phyloP scores from a whole-genome alignment of 2,113 vertebrate genomes.

The Prolemur simus region DNA sequence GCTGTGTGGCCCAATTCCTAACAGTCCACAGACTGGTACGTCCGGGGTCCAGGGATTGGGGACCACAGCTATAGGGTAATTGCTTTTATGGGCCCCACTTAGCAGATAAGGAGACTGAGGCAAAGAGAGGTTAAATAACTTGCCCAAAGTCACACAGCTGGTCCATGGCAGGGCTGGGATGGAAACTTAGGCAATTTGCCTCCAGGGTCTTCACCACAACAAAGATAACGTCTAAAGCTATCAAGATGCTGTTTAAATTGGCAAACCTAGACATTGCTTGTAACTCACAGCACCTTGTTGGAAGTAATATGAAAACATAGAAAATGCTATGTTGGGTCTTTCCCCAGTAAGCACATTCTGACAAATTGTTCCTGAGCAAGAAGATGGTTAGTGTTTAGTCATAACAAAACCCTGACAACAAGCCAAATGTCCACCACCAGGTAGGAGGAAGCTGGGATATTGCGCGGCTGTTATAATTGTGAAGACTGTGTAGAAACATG shows the following conservation, averaged over 20 bases:
- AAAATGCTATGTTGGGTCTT: not conserved
- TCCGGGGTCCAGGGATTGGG: too few relatives aligned
- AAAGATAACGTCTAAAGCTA: not conserved
- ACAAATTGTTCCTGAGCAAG: not conserved
- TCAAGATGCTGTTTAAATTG: not conserved
- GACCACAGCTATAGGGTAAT: not conserved
- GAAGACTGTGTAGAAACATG: not conserved
- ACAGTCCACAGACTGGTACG: too few relatives aligned
- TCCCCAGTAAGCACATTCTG: not conserved
- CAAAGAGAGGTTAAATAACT: conserved; percentile 4
- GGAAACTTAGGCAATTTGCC: not conserved
- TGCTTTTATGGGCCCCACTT: not conserved
- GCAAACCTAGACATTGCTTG: not conserved
- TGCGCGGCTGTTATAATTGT: rapidly evolving
- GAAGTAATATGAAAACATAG: not conserved
- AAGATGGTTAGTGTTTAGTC: not conserved
- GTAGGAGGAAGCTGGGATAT: not conserved
- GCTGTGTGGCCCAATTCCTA: too few relatives aligned
- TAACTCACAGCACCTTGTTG: not conserved
- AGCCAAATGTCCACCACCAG: not conserved
- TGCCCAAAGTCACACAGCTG: not conserved
- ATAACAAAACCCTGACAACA: not conserved
- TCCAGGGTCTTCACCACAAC: not conserved
- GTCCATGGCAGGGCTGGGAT: too few relatives aligned
- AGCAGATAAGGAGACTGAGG: not conserved